These are phyloP conservation scores for Hypselothyrea guttata DNA, from an alignment of 2,888 invertebrate species.

Conservation along the genomic window DNA sequence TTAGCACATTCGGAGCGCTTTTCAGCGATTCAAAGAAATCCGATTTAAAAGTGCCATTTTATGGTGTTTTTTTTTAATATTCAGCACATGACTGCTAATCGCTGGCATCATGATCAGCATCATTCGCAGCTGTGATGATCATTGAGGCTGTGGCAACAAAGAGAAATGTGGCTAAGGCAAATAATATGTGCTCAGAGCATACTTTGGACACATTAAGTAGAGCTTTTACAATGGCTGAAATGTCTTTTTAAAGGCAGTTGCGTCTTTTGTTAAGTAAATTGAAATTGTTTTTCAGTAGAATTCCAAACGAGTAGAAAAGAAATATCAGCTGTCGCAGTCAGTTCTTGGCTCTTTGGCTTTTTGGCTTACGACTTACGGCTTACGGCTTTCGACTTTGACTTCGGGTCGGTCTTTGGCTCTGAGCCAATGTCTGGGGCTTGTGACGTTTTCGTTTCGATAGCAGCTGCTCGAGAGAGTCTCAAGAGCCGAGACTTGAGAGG, in stretches of 20 bases:
- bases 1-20: constrained; percentile 41
- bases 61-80: constrained; percentile 27
- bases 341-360: constrained; percentile 10
- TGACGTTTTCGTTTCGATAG: constrained; percentile 40
- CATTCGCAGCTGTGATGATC: constrained; percentile 1
- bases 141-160: constrained; percentile 5
- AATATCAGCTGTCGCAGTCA: constrained; percentile 45
- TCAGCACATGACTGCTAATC: constrained; percentile 54
- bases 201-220: constrained; percentile 11
- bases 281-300: constrained; percentile 71
- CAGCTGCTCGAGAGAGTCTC: constrained; percentile 51
- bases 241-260: constrained; percentile 21
- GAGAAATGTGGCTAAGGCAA: constrained; percentile 24
- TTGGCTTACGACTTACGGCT: too few relatives aligned
- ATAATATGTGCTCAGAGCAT: constrained; percentile 5
- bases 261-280: constrained; percentile 41
- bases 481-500: constrained; percentile 12
- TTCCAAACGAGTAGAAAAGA: constrained; percentile 30
- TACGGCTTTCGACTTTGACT: constrained; percentile 13
- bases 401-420: constrained; percentile 21
- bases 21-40: constrained; percentile 34
- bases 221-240: constrained; percentile 18
- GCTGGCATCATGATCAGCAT: constrained; percentile 11
- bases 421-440: constrained; percentile 21
- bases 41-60: constrained; percentile 30